Conservation (phyloP, 2,113 vertebrate species). For the Apodemus speciosus region DNA sequence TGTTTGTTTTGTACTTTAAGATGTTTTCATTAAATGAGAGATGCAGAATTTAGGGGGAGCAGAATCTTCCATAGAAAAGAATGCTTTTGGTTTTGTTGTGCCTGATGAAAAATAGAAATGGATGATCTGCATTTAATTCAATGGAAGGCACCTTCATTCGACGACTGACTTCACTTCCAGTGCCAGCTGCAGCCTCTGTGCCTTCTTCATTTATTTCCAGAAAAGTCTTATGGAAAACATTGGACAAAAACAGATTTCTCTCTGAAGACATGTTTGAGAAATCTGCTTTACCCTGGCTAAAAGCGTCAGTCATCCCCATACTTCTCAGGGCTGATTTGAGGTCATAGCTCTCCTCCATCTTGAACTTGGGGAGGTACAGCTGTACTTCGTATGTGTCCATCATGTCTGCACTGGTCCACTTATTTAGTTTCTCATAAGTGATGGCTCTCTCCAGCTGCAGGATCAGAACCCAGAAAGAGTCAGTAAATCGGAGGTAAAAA, state of each 20-base stretch:
- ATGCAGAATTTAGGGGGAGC: conserved; percentile 76
- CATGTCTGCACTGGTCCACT: conserved; percentile 86
- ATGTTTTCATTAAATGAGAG: neutral
- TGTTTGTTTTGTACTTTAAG: neutral
- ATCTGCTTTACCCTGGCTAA: conserved; percentile 80
- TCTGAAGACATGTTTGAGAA: conserved; percentile 89
- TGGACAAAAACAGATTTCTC: conserved; percentile 88
- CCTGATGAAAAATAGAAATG: conserved; percentile 87
- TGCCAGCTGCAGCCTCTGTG: conserved; percentile 90
- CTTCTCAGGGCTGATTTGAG: conserved; percentile 83
- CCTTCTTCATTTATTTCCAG: conserved; percentile 94
- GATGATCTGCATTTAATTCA: conserved; percentile 83
- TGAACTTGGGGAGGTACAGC: conserved; percentile 88
- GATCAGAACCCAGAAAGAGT: conserved; percentile 42
- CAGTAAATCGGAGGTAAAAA: neutral
- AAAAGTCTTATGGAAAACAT: conserved; percentile 92
- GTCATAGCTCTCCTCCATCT: conserved; percentile 88
- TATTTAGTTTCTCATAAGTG: conserved; percentile 87
- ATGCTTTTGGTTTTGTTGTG: conserved; percentile 82
- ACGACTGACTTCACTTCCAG: conserved; percentile 81
- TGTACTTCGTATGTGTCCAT: conserved; percentile 84
- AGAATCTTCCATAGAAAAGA: conserved; percentile 85
- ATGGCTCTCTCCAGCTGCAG: conserved; percentile 87
- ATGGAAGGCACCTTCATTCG: conserved; percentile 70
- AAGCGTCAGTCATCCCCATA: conserved; percentile 91